Percentiles rank a stretch among this genome's conserved stretches.
These are phyloP conservation scores for Cyphomyrus discorhynchus DNA, from an alignment of 2,113 vertebrate species.

Conservation along the genomic window DNA sequence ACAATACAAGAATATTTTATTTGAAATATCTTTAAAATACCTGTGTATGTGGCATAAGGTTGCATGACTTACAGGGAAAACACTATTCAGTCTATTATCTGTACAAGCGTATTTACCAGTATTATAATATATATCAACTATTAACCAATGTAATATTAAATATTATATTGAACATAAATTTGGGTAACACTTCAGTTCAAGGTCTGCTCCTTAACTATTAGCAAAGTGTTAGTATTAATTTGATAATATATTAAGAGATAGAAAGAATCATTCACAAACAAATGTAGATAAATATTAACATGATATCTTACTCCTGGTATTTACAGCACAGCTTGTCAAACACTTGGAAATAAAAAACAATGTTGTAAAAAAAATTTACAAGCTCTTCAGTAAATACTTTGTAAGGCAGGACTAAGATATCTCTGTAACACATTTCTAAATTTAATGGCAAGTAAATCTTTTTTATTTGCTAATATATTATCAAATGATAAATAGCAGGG, in stretches of 20 bases:
- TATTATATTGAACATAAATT: background rate
- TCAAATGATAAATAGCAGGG: background rate
- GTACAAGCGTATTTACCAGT: background rate
- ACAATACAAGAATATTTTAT: background rate
- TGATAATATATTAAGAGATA: background rate
- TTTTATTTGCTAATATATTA: background rate
- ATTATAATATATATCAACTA: background rate
- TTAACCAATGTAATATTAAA: background rate
- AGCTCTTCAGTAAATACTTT: background rate
- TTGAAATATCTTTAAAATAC: background rate
- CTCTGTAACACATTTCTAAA: background rate
- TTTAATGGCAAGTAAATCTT: background rate
- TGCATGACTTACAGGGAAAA: background rate
- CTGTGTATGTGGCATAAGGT: background rate
- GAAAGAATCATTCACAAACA: background rate
- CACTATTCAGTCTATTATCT: background rate
- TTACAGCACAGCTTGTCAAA: background rate
- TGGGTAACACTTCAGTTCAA: background rate
- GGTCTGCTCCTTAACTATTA: background rate
- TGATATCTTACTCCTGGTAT: background rate
- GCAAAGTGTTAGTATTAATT: background rate
- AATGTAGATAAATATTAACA: background rate
- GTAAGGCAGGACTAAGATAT: background rate
- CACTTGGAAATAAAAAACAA: background rate
- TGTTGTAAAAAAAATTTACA: too few relatives aligned